Evolutionary conservation across 2,113 vertebrate genomes (phyloP), one percentile per base, ranked within the genome.

Genomic region (Xiphias gladius): DNA sequence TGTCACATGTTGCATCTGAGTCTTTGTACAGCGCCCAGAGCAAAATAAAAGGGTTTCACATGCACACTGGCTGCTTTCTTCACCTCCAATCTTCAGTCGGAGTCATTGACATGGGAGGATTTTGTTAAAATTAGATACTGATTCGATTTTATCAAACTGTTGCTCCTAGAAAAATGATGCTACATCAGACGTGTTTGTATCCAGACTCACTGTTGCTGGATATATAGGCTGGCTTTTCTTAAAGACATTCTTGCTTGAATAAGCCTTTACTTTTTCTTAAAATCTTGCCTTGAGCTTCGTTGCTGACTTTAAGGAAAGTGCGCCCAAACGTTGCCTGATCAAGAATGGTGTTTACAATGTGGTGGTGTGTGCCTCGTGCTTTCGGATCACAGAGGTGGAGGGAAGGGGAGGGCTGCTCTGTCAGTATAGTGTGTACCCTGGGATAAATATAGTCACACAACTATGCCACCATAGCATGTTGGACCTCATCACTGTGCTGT

Each of bases 391-490:
- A 89, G 91, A 91, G 95, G 93, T 93, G 91, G 92, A 88, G 91
- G 88, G 94, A 95, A 92, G 86, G 93, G 94, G 95, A 93, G 95
- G 88, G 72, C 94, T 95, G 95, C 96, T 96, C 95, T 94, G 96
- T 95, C 96, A 96, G 96, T 95, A 95, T 96, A 96, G 94, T 96
- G 95, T 97, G 96, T 96, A 95, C 96, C 94, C 92, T 78, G 64
- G 95, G 97, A 95, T 98, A 99, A 99, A 99, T 98, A 98, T 99
- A 99, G 97, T 95, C 89, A 4, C 84, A 91, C 94, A 92, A 70
- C 91, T 94, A 94, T 95, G 95, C 95, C 94, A 94, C 95, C 94
- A 91, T 72, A 91, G 94, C 85, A 92, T 96, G 96, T 94, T 94
- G 94, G 96, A 94, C 92, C 94, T 95, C 96, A 95, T 95, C 94